Conservation (phyloP, 2,797 vertebrate species). For the Cygnus olor region DNA sequence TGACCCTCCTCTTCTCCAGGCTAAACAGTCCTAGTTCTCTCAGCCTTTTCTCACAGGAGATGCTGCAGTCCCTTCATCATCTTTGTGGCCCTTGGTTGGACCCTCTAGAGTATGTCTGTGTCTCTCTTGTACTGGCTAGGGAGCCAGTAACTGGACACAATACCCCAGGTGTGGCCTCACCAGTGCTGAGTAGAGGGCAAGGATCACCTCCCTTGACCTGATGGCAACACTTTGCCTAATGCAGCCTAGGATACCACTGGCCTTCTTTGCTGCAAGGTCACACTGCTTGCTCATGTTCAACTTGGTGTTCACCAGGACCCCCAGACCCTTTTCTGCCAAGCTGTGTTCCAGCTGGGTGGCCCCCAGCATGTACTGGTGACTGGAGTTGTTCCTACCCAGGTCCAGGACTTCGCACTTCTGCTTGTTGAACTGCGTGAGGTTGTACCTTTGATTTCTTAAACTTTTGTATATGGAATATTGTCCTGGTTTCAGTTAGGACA, state of each 20-base stretch:
- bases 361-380: background rate
- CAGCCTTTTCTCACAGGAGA: background rate
- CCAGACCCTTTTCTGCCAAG: background rate
- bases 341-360: background rate
- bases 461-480: background rate
- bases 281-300: background rate
- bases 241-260: background rate
- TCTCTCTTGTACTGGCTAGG: background rate
- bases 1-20: no score
- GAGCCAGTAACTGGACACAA: no score
- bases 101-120: background rate
- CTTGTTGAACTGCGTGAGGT: background rate
- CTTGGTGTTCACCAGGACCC: background rate
- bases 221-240: background rate
- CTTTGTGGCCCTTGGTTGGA: background rate
- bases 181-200: no score
- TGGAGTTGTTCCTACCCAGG: background rate
- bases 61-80: background rate
- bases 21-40: background rate
- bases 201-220: no score
- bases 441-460: background rate
- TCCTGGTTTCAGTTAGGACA: no score
- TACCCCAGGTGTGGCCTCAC: no score
- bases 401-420: background rate
- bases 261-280: background rate